A percentile compares a stretch with the other conserved stretches of the same genome.
These are phyloP conservation scores for Tenthredo scrophulariae DNA, from an alignment of 2,888 invertebrate species.

Conservation along the genomic window DNA sequence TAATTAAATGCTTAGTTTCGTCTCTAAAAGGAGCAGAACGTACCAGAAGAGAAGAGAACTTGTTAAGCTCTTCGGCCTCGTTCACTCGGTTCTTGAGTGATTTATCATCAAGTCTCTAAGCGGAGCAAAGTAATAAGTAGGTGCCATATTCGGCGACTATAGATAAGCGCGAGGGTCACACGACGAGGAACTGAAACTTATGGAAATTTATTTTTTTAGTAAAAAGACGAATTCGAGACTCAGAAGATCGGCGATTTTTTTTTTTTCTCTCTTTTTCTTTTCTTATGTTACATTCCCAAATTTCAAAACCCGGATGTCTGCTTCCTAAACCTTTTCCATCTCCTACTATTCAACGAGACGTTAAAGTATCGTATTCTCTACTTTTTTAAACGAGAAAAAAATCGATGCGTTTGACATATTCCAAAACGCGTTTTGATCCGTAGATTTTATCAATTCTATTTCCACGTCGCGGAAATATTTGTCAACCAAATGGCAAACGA, in stretches of 20 bases:
- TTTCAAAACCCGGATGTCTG: neutral
- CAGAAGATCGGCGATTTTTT: neutral
- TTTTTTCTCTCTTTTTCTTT: neutral
- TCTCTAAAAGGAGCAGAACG: neutral
- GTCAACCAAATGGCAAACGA: neutral
- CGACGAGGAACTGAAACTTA: no score
- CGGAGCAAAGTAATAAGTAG: no score
- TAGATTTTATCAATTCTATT: neutral
- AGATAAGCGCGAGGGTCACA: no score
- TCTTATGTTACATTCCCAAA: neutral
- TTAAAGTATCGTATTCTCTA: neutral
- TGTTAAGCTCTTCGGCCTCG: slow-evolving; percentile 30
- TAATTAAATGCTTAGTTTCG: slow-evolving; percentile 31
- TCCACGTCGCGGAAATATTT: no score
- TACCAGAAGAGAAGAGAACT: neutral
- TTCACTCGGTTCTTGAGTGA: slow-evolving; percentile 11
- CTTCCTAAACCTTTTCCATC: neutral
- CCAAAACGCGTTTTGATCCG: neutral
- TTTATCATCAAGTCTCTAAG: neutral
- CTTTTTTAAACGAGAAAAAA: neutral
- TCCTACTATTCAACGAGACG: neutral
- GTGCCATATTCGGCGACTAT: no score
- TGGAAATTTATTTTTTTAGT: no score
- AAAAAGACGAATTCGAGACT: neutral
- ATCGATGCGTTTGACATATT: neutral